A percentile compares a stretch with the other conserved stretches of the same genome.
Evolutionary conservation across 2,113 vertebrate species (phyloP).

Genomic region (Lontra canadensis): DNA sequence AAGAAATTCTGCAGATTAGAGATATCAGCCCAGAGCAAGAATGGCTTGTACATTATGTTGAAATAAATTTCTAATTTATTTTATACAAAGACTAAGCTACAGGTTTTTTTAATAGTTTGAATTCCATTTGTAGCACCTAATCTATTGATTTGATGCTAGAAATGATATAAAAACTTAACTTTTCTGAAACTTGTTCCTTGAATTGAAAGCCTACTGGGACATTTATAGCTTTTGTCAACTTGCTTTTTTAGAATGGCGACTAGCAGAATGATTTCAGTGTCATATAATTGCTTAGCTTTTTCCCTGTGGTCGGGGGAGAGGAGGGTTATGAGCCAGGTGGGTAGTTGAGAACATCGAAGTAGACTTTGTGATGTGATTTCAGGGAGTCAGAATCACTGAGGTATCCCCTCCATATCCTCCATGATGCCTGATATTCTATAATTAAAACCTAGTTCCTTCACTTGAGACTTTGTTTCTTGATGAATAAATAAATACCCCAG

Average conservation of each 20-base stretch:
- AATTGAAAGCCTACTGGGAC: background rate
- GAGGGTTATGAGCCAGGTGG: background rate
- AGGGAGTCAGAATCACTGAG: background rate
- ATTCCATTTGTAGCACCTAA: constrained; percentile 25
- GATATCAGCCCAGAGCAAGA: background rate
- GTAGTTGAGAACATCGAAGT: background rate
- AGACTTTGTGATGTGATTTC: background rate
- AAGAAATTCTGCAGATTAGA: constrained; percentile 30
- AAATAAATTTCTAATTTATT: constrained; percentile 60
- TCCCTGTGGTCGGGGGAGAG: rapidly evolving
- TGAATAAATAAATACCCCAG: background rate
- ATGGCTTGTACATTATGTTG: background rate
- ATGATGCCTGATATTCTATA: background rate
- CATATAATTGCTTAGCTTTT: background rate
- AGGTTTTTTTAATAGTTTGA: background rate
- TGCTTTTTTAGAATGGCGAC: background rate
- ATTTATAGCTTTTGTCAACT: background rate
- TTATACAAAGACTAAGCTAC: background rate
- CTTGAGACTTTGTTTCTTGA: background rate
- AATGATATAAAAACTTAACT: constrained; percentile 11
- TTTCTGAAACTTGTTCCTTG: background rate
- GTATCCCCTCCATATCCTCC: background rate
- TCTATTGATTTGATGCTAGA: constrained; percentile 33
- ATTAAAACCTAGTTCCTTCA: background rate
- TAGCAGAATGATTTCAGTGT: background rate